Evolutionary conservation across 35 echinoderm and acorn worm species (phyloP).

Genomic region (Eucidaris tribuloides): DNA sequence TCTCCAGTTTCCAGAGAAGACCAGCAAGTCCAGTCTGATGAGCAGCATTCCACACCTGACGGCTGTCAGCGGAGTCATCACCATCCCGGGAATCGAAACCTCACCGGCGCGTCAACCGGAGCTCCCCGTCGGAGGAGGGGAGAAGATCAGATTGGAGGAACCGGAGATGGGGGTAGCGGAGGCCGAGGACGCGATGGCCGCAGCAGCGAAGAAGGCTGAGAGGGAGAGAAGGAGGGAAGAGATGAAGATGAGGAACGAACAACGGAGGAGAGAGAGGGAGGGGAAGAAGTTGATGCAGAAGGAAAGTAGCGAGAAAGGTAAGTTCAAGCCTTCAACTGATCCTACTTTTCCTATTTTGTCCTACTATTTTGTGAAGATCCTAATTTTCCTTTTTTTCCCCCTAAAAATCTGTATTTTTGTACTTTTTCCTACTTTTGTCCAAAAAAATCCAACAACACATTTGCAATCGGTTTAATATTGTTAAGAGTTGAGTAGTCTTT

Average conservation of each 20-base stretch:
- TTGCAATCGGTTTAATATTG: too few species aligned
- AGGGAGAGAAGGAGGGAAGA: slow-evolving; percentile 68
- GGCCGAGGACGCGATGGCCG: background rate
- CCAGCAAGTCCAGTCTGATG: slow-evolving; percentile 19
- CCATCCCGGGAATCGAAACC: slow-evolving; percentile 57
- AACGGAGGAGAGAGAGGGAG: slow-evolving; percentile 72
- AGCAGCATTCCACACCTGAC: slow-evolving; percentile 49
- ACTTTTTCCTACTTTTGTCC: too few species aligned
- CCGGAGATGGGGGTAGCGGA: background rate
- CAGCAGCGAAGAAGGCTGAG: background rate
- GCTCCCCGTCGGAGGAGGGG: background rate
- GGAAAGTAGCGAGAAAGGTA: slow-evolving; percentile 29
- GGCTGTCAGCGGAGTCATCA: slow-evolving; percentile 95
- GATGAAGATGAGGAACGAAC: slow-evolving; percentile 80
- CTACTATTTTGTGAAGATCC: too few species aligned
- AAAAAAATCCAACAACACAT: too few species aligned
- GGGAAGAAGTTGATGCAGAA: slow-evolving; percentile 43
- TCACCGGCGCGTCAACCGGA: background rate
- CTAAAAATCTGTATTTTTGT: too few species aligned
- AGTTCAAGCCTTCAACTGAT: too few species aligned
- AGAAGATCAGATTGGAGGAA: background rate
- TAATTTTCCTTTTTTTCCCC: too few species aligned
- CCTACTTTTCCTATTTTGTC: too few species aligned
- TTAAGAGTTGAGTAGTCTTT: too few species aligned
- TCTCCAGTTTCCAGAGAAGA: slow-evolving; percentile 69